Conservation (phyloP, 2,888 invertebrate species). For the Marronus borbonicus region DNA sequence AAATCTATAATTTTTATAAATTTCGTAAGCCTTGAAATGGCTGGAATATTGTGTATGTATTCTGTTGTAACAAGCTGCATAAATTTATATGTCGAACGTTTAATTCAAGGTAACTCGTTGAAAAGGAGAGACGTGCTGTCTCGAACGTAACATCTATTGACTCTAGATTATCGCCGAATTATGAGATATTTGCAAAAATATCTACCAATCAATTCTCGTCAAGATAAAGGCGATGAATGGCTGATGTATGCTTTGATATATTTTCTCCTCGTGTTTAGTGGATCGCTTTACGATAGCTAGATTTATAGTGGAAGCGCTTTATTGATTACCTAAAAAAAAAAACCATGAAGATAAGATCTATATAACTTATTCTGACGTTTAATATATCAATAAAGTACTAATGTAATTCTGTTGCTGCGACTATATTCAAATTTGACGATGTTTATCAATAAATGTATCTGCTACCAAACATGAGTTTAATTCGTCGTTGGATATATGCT, state of each 20-base stretch:
- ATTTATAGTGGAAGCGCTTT: neutral
- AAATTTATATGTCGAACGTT: neutral
- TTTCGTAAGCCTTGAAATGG: too few species aligned
- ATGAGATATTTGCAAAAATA: constrained; percentile 29
- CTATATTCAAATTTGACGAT: too few species aligned
- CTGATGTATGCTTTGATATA: neutral
- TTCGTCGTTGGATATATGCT: too few species aligned
- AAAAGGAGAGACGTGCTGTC: constrained; percentile 42
- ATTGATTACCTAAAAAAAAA: constrained; percentile 23
- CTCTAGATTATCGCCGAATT: constrained; percentile 32
- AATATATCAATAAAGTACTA: constrained; percentile 2
- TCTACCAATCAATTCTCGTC: neutral
- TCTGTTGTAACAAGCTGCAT: too few species aligned
- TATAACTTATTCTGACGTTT: neutral
- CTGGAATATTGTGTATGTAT: neutral
- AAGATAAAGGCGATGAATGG: constrained; percentile 6
- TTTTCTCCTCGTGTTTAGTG: too few species aligned
- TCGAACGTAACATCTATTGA: constrained; percentile 35
- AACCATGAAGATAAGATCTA: neutral
- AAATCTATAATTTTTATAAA: too few species aligned
- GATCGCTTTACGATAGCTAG: neutral
- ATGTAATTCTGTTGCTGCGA: neutral
- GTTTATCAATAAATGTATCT: too few species aligned
- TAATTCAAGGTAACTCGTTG: constrained; percentile 24
- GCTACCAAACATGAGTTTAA: too few species aligned